A percentile compares a stretch with the other conserved stretches of the same genome.
Conservation (phyloP, 2,797 vertebrate species). For the Scolopax bukidnonensis region DNA sequence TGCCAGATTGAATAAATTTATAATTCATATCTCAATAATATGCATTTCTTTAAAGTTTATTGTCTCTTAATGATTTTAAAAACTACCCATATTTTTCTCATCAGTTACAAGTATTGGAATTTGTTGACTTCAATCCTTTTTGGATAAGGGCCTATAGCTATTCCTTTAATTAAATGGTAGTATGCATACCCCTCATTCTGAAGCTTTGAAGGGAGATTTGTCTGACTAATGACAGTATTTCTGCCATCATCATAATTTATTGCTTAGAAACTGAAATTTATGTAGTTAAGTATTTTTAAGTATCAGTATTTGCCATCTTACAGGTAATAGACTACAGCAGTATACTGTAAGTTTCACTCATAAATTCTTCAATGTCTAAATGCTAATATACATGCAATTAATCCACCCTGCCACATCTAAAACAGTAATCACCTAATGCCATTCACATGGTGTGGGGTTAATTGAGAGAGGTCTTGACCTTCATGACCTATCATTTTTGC, state of each 20-base stretch:
- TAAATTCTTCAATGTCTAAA: not conserved
- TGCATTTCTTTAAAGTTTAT: not conserved
- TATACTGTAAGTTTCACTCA: not conserved
- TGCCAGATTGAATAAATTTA: not conserved
- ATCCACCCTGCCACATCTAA: not conserved
- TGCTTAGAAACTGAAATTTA: not conserved
- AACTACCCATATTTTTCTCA: not conserved
- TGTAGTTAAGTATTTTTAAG: not conserved
- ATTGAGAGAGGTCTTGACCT: constrained; percentile 38
- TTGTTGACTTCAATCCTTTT: not conserved
- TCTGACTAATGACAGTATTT: not conserved
- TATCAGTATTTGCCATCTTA: not conserved
- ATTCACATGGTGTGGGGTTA: constrained; percentile 18
- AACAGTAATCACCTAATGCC: not conserved
- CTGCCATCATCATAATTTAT: not conserved
- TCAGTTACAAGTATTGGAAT: not conserved
- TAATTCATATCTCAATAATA: not conserved
- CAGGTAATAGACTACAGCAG: not conserved
- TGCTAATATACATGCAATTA: not conserved
- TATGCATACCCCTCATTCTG: not conserved
- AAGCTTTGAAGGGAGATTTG: not conserved
- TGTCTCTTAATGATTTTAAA: not conserved
- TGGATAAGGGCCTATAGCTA: not conserved
- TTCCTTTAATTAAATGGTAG: not conserved
- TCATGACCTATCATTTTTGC: not conserved